Evolutionary conservation across 2,888 invertebrate species (phyloP).

Genomic region (Eupithecia insigniata): DNA sequence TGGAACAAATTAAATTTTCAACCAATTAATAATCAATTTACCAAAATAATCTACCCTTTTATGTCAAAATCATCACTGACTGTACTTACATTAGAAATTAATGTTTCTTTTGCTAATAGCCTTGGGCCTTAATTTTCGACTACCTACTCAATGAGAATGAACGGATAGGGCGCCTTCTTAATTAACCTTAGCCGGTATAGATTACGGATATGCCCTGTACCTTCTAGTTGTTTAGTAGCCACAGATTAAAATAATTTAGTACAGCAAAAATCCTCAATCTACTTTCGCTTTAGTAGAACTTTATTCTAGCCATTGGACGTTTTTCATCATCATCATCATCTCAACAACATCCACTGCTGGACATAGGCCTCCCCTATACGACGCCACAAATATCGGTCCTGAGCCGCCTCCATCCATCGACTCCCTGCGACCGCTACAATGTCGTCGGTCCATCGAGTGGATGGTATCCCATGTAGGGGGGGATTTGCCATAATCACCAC

Average conservation of each 20-base stretch:
- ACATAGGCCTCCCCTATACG: too few species aligned
- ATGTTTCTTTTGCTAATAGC: constrained; percentile 6
- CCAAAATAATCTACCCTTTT: background rate
- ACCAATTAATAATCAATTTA: background rate
- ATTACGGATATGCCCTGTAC: background rate
- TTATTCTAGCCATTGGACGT: too few species aligned
- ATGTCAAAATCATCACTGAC: background rate
- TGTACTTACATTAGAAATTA: background rate
- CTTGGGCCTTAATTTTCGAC: background rate
- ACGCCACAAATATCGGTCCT: too few species aligned
- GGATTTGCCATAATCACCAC: too few species aligned
- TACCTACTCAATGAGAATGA: background rate
- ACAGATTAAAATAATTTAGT: background rate
- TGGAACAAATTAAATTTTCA: background rate
- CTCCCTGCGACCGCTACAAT: too few species aligned
- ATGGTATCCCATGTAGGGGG: too few species aligned
- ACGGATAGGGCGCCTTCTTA: constrained; percentile 12
- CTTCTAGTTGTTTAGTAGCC: background rate
- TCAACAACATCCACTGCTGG: too few species aligned
- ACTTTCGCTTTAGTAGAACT: too few species aligned
- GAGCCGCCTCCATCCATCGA: too few species aligned
- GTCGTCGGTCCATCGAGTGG: too few species aligned
- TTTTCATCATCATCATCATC: too few species aligned
- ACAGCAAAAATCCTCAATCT: too few species aligned
- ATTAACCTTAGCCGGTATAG: constrained; percentile 7